Conservation (phyloP, 2,888 invertebrate genomes). For the Carterocephalus palaemon region DNA sequence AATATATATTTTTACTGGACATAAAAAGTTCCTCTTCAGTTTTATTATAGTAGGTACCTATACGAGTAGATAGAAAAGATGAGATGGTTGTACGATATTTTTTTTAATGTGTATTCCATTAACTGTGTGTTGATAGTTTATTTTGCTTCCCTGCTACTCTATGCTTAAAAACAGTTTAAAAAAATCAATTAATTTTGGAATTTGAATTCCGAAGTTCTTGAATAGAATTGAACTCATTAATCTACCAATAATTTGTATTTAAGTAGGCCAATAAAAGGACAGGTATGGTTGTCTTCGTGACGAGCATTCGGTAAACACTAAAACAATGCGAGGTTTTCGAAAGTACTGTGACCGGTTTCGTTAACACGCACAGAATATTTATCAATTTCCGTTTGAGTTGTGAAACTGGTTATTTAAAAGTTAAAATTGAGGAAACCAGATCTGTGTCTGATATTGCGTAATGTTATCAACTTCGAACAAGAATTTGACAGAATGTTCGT, state of each 20-base stretch:
- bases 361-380: conserved; percentile 35
- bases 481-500: too few relatives aligned
- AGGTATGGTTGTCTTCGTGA: conserved; percentile 21
- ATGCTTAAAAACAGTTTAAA: too few relatives aligned
- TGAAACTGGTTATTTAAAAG: conserved; percentile 19
- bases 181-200: too few relatives aligned
- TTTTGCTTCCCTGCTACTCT: too few relatives aligned
- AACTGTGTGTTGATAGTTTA: too few relatives aligned
- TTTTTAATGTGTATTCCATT: too few relatives aligned
- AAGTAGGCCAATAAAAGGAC: conserved; percentile 20
- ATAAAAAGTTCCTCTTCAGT: too few relatives aligned
- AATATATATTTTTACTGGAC: too few relatives aligned
- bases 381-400: conserved; percentile 20
- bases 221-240: conserved; percentile 15
- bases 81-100: too few relatives aligned
- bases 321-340: conserved; percentile 30
- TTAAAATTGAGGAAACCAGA: conserved; percentile 6
- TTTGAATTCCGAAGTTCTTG: too few relatives aligned
- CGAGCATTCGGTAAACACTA: conserved; percentile 22
- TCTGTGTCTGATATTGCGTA: conserved; percentile 1
- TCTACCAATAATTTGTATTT: conserved; percentile 8
- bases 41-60: too few relatives aligned
- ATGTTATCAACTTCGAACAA: not conserved
- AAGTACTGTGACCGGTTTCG: conserved; percentile 35
- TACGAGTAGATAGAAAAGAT: too few relatives aligned